These are phyloP conservation scores for Mareca penelope DNA, from an alignment of 2,797 vertebrate species.

Conservation along the genomic window DNA sequence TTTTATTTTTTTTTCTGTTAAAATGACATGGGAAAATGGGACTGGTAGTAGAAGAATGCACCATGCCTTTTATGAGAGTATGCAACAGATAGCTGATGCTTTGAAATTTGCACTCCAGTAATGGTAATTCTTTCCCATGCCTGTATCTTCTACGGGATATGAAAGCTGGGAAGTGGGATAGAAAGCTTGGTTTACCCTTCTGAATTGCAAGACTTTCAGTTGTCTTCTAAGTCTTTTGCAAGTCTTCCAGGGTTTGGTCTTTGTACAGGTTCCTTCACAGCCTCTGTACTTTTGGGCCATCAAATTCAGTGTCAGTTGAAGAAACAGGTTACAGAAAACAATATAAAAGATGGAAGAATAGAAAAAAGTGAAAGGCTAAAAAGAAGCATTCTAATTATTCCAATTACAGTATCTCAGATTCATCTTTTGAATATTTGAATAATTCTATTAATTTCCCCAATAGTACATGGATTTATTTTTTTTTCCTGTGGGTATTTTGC, in stretches of 20 bases:
- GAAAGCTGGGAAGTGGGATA: not conserved
- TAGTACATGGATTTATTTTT: not conserved
- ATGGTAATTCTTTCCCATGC: not conserved
- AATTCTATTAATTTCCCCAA: not conserved
- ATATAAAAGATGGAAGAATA: not conserved
- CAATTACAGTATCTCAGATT: not conserved
- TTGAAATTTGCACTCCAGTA: not conserved
- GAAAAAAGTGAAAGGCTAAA: not conserved
- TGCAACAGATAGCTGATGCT: not conserved
- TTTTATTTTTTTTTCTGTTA: not conserved
- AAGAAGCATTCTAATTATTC: not conserved
- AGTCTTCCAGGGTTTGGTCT: not conserved
- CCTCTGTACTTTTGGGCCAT: not conserved
- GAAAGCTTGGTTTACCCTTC: not conserved
- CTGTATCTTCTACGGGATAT: not conserved
- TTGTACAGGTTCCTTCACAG: not conserved
- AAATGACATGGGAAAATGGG: not conserved
- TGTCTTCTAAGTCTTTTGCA: too few relatives aligned
- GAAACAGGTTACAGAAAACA: not conserved
- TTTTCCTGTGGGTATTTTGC: not conserved
- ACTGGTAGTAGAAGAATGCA: not conserved
- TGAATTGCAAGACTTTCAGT: not conserved
- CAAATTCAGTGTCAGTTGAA: not conserved
- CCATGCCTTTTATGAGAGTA: not conserved
- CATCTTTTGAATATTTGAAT: not conserved